Evolutionary conservation across 1,140 invertebrate species (phyloP).

Genomic region (Radopholus similis): DNA sequence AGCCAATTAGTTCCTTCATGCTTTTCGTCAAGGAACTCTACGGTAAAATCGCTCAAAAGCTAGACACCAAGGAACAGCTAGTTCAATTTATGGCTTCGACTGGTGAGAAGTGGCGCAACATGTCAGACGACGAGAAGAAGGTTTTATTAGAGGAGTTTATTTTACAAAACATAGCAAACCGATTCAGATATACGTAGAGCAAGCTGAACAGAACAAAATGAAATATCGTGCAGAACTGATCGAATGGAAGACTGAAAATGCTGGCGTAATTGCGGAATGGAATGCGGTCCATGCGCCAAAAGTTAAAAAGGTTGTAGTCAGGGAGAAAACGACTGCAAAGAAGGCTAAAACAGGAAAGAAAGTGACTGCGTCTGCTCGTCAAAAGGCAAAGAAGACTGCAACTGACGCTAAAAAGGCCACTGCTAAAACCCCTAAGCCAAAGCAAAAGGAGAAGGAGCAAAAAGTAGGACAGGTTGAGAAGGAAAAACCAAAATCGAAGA

Average conservation of each 20-base stretch:
- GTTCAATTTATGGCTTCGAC: not conserved
- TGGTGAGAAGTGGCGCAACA: not conserved
- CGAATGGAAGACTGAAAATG: conserved; percentile 5
- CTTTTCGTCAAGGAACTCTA: not conserved
- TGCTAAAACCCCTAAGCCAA: no score
- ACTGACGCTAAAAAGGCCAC: no score
- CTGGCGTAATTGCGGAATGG: not conserved
- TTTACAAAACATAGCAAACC: not conserved
- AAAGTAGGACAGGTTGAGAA: not conserved
- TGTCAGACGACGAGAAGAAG: conserved; percentile 9
- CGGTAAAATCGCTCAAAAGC: not conserved
- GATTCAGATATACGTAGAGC: not conserved
- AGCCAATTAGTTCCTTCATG: not conserved
- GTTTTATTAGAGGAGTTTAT: not conserved
- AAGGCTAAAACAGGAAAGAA: no score
- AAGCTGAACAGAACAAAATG: not conserved
- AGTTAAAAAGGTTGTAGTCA: not conserved
- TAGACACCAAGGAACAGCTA: not conserved
- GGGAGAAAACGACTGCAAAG: not conserved
- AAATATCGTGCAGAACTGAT: not conserved
- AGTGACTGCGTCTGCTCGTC: no score
- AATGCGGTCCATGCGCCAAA: not conserved
- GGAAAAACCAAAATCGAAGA: not conserved
- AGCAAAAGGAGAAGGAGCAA: not conserved
- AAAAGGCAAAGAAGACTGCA: no score